These are phyloP conservation scores for Anthonomus grandis DNA, from an alignment of 1,140 invertebrate species.

Conservation along the genomic window DNA sequence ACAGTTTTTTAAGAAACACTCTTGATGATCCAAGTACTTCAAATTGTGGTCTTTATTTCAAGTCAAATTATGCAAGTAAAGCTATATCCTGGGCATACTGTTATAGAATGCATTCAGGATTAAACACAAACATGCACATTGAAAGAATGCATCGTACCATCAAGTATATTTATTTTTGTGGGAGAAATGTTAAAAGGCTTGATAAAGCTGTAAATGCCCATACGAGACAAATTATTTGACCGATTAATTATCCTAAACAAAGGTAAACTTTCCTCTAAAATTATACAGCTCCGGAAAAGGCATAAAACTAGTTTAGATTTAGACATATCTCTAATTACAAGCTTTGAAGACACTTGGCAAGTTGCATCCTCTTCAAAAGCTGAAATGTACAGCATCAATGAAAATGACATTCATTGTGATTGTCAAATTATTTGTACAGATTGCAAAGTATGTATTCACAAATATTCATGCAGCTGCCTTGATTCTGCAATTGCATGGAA, in stretches of 20 bases:
- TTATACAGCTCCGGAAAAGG: neutral
- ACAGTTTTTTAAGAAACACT: neutral
- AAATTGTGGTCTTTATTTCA: constrained; percentile 20
- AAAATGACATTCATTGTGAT: neutral
- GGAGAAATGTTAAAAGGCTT: constrained; percentile 9
- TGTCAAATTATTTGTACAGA: neutral
- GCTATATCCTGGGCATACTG: constrained; percentile 14
- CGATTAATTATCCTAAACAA: constrained; percentile 3
- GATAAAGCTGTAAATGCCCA: constrained; percentile 19
- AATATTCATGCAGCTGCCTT: neutral
- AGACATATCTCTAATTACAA: neutral
- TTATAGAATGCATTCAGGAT: constrained; percentile 1
- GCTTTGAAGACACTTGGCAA: neutral
- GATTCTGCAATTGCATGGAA: constrained; percentile 1
- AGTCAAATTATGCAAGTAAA: constrained; percentile 13
- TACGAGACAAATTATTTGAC: constrained; percentile 19
- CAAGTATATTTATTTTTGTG: constrained; percentile 16
- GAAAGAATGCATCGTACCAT: constrained; percentile 20
- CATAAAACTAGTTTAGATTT: neutral
- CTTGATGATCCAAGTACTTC: neutral
- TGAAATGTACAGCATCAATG: constrained; percentile 2
- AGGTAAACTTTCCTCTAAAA: constrained; percentile 10
- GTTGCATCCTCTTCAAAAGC: neutral
- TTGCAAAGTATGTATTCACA: neutral
- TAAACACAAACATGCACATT: constrained; percentile 22